These are phyloP conservation scores for Encarsia formosa DNA, from an alignment of 2,888 invertebrate species.

Conservation along the genomic window DNA sequence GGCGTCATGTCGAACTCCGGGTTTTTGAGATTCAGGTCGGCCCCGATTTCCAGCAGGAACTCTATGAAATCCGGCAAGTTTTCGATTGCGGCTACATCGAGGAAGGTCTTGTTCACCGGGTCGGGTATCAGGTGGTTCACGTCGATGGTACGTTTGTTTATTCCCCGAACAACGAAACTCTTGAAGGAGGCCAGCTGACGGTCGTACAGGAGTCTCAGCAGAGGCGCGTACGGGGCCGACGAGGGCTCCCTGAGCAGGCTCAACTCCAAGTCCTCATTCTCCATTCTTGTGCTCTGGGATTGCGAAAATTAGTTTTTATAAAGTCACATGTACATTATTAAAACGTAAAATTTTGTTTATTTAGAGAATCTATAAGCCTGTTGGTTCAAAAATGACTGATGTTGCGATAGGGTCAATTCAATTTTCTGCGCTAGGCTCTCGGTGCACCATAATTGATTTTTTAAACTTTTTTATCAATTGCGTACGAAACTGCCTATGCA, in stretches of 20 bases:
- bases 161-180: slow-evolving; percentile 27
- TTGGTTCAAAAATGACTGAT: too few relatives aligned
- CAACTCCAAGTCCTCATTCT: slow-evolving; percentile 29
- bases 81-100: slow-evolving; percentile 58
- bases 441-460: too few relatives aligned
- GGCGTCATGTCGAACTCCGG: slow-evolving; percentile 59
- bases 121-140: slow-evolving; percentile 57
- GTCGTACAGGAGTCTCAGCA: slow-evolving; percentile 27
- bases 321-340: too few relatives aligned
- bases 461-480: too few relatives aligned
- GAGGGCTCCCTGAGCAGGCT: slow-evolving; percentile 24
- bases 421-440: too few relatives aligned
- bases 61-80: slow-evolving; percentile 57
- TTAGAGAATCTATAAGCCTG: too few relatives aligned
- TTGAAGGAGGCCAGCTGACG: slow-evolving; percentile 33
- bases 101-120: slow-evolving; percentile 59
- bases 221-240: slow-evolving; percentile 1
- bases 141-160: slow-evolving; percentile 43
- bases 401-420: too few relatives aligned
- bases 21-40: slow-evolving; percentile 60
- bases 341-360: too few relatives aligned
- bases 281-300: slow-evolving; percentile 26
- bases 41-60: slow-evolving; percentile 59
- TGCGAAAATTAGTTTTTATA: too few relatives aligned
- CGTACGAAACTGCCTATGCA: too few relatives aligned